Conservation (phyloP, 2,113 vertebrate species). For the Bos javanicus region DNA sequence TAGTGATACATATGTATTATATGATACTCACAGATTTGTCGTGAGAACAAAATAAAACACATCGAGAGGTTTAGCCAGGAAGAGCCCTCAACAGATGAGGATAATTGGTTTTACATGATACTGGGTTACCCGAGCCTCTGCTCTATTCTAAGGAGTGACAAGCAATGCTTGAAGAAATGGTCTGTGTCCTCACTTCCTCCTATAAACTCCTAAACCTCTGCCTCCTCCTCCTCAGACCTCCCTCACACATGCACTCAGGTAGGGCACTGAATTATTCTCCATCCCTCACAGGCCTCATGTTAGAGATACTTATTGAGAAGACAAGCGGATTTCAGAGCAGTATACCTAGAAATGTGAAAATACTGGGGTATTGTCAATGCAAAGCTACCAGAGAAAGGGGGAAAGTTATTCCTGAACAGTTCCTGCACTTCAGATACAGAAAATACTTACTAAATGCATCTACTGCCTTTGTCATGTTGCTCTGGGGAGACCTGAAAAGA, state of each 20-base stretch:
- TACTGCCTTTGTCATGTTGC: constrained; percentile 84
- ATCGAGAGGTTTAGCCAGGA: background rate
- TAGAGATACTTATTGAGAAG: background rate
- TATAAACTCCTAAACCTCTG: background rate
- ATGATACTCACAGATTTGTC: background rate
- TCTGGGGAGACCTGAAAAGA: constrained; percentile 80
- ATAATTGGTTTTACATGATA: fast-evolving
- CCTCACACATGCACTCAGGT: fast-evolving
- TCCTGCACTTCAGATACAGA: background rate
- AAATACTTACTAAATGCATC: constrained; percentile 92
- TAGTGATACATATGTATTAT: fast-evolving
- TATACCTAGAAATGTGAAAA: background rate
- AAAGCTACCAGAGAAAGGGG: background rate
- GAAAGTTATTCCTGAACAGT: background rate
- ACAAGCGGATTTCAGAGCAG: background rate
- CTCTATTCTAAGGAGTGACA: background rate
- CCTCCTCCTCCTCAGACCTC: background rate
- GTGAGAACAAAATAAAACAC: background rate
- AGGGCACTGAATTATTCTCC: fast-evolving
- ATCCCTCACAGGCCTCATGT: fast-evolving
- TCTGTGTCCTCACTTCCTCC: background rate
- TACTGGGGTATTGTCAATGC: background rate
- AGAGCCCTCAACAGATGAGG: background rate
- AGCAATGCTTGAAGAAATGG: too few species aligned
- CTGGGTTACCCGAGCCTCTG: background rate